Evolutionary conservation across 2,888 invertebrate genomes (phyloP).

Genomic region (Xanthorhoe designata): DNA sequence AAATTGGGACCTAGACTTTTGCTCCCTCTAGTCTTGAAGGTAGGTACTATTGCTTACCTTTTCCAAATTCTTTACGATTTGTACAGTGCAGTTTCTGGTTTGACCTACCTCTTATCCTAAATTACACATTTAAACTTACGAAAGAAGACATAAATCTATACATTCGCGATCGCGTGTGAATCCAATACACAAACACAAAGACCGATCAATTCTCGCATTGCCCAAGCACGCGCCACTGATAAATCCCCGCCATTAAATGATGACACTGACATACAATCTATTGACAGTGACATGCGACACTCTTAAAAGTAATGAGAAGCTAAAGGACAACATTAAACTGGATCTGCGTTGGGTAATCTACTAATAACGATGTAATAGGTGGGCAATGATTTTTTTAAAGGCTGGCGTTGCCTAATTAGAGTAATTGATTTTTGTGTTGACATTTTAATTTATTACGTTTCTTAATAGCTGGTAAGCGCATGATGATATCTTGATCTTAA

Average conservation of each 20-base stretch:
- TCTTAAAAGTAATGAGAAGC: slow-evolving; percentile 14
- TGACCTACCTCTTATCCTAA: slow-evolving; percentile 34
- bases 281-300: slow-evolving; percentile 39
- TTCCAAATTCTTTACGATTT: neutral
- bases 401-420: slow-evolving; percentile 39
- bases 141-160: slow-evolving; percentile 40
- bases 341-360: slow-evolving; percentile 36
- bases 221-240: slow-evolving; percentile 40
- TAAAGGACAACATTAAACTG: slow-evolving; percentile 25
- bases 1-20: no score
- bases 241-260: slow-evolving; percentile 44
- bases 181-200: slow-evolving; percentile 53
- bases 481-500: slow-evolving; percentile 12
- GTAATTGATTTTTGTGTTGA: slow-evolving; percentile 41
- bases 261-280: slow-evolving; percentile 54
- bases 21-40: no score
- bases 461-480: slow-evolving; percentile 23
- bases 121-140: slow-evolving; percentile 41
- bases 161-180: slow-evolving; percentile 56
- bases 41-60: neutral
- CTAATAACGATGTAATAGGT: slow-evolving; percentile 26
- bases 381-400: slow-evolving; percentile 36
- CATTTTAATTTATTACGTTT: slow-evolving; percentile 40
- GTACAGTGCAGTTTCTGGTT: slow-evolving; percentile 34
- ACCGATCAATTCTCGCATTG: slow-evolving; percentile 41